Evolutionary conservation across 2,888 invertebrate genomes (phyloP).

Genomic region (Phlogophora meticulosa): DNA sequence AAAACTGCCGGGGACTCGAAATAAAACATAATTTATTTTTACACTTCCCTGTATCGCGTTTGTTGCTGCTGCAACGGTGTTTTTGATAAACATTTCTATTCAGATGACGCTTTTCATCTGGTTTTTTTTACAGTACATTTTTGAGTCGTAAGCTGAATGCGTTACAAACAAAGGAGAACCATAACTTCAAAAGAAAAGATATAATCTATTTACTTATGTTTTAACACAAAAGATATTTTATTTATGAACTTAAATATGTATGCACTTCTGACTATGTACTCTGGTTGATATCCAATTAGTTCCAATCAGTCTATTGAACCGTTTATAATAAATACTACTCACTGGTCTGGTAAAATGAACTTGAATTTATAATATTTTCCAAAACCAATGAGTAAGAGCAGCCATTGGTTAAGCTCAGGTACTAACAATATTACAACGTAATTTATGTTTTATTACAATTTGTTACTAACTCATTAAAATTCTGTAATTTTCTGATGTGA

Average conservation of each 20-base stretch:
- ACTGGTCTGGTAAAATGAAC: slow-evolving; percentile 34
- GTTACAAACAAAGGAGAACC: neutral
- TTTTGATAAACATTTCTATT: slow-evolving; percentile 48
- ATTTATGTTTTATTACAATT: too few relatives aligned
- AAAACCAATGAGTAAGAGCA: neutral
- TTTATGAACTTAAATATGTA: neutral
- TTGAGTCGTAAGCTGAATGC: neutral
- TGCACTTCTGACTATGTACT: slow-evolving; percentile 20
- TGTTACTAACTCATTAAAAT: too few relatives aligned
- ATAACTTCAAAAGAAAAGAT: neutral
- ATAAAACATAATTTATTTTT: slow-evolving; percentile 77
- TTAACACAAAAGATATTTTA: neutral
- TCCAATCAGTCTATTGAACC: slow-evolving; percentile 48
- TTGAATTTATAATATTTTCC: neutral
- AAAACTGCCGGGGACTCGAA: slow-evolving; percentile 71
- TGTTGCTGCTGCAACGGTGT: slow-evolving; percentile 64
- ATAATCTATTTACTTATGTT: neutral
- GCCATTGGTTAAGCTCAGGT: too few relatives aligned
- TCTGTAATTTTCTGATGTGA: too few relatives aligned
- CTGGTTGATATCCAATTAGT: slow-evolving; percentile 37
- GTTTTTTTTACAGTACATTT: slow-evolving; percentile 8
- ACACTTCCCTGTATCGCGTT: slow-evolving; percentile 56
- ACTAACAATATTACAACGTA: too few relatives aligned
- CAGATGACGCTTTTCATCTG: slow-evolving; percentile 30
- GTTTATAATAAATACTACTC: slow-evolving; percentile 51